Percentiles rank a stretch among this genome's conserved stretches.
These are phyloP conservation scores for Teleogryllus occipitalis DNA, from an alignment of 1,140 invertebrate species.

Conservation along the genomic window DNA sequence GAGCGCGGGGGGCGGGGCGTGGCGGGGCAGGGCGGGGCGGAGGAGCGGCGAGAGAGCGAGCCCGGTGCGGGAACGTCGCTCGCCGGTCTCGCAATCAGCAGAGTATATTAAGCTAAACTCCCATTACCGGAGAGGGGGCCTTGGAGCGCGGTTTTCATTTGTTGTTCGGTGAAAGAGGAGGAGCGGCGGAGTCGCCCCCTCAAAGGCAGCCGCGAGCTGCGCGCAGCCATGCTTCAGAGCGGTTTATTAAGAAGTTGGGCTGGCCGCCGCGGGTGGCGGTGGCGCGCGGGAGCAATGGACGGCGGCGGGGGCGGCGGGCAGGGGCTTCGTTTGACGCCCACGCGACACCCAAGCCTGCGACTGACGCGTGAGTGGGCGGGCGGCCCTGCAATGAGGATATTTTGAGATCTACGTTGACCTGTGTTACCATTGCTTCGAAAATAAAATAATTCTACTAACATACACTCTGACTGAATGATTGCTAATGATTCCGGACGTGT, in stretches of 20 bases:
- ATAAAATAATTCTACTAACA: no score
- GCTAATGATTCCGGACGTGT: no score
- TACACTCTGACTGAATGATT: no score
- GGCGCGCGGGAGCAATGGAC: background rate
- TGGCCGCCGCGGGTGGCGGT: background rate
- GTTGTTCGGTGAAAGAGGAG: constrained; percentile 24
- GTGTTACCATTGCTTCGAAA: no score
- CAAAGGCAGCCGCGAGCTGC: background rate
- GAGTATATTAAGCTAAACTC: constrained; percentile 26
- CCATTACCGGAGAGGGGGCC: constrained; percentile 20
- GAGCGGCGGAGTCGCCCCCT: background rate
- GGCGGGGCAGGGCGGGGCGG: background rate
- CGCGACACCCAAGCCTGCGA: background rate
- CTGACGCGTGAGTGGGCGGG: background rate
- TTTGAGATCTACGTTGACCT: background rate
- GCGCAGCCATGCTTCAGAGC: background rate
- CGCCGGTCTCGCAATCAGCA: constrained; percentile 20
- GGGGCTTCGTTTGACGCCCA: no score
- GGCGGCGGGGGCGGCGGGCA: no score
- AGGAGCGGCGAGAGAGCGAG: background rate
- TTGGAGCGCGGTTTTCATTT: constrained; percentile 20
- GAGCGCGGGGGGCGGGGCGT: no score
- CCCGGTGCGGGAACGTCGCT: background rate
- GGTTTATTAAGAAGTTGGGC: background rate
- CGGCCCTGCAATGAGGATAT: background rate